Evolutionary conservation across 2,113 vertebrate genomes (phyloP).

Genomic region (Macrotis lagotis): DNA sequence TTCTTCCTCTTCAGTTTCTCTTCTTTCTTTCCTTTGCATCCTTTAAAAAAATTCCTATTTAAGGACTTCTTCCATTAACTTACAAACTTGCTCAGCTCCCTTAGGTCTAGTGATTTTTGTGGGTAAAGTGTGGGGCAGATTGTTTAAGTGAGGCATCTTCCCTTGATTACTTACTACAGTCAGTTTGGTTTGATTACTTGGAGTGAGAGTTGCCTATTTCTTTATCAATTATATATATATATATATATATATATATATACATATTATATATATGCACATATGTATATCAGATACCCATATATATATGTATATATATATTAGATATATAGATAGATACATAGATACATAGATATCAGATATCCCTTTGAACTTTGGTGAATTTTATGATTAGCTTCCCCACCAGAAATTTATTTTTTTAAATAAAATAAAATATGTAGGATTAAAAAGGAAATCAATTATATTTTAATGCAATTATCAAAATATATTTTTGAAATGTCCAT

Average conservation of each 20-base stretch:
- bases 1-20: neutral
- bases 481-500: neutral
- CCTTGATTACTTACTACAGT: neutral
- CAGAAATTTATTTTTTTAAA: neutral
- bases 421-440: neutral
- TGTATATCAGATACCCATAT: neutral
- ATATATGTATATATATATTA: too few relatives aligned
- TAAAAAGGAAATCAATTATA: neutral
- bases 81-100: neutral
- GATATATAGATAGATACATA: too few relatives aligned
- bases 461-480: neutral
- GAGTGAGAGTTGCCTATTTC: neutral
- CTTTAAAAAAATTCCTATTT: neutral
- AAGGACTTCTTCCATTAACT: neutral
- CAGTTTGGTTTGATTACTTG: neutral
- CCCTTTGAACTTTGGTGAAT: neutral
- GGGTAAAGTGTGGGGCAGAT: neutral
- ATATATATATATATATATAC: too few relatives aligned
- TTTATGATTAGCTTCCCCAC: neutral
- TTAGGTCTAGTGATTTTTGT: neutral
- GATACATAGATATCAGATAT: too few relatives aligned
- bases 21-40: neutral
- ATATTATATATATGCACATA: too few relatives aligned
- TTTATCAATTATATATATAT: neutral
- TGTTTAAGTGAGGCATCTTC: neutral